Base-by-base conservation (phyloP, 2,888 invertebrate species). In the Oxycera nigricornis region DNA sequence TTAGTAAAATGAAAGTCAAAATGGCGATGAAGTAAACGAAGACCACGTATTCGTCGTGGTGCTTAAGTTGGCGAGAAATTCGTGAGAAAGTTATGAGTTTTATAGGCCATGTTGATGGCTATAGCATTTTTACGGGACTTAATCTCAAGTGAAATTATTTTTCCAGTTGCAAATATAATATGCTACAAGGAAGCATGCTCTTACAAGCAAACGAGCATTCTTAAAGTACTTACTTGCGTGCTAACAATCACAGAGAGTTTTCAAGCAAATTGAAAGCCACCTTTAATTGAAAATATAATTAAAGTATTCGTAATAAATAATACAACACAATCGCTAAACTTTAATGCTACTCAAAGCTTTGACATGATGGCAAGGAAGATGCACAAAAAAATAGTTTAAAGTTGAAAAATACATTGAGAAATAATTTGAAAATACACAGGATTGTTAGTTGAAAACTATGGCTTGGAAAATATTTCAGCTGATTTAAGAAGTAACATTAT, bases 71-170 rank as follows among this genome's bases (percentile, higher is more conserved):
- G 14, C 31, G 22, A 35, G 31, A 31, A 70, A 70, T 70, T 70
- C 55, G 31, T n/a, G n/a, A n/a, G n/a, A n/a, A 22, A 52, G 70
- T 70, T 70, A 70, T 70, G 70, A 70, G 20, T 55, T 70, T 70
- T 70, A 70, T 70, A 31, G 52, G 70, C 70, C 31, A n/a, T 70
- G 20, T 20, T 70, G 52, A 31, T 70, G 70, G 52, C 35, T 70
- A 55, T 52, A 35, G 14, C 55, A 52, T 31, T 52, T 70, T 70
- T 35, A 35, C 30, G 31, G 70, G 52, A 52, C 55, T 70, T 70
- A 70, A 55, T 70, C 70, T 67, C 26, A 24, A 67, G 26, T 41
- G 67, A 67, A 67, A 67, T 41, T 67, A 26, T 67, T 46, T 39
- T 20, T 46, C 17, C 59, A 28, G 24, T 55, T 55, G 55, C 24